phyloP scores from a whole-genome alignment of 2,113 vertebrate species.

The Eidolon helvum region DNA sequence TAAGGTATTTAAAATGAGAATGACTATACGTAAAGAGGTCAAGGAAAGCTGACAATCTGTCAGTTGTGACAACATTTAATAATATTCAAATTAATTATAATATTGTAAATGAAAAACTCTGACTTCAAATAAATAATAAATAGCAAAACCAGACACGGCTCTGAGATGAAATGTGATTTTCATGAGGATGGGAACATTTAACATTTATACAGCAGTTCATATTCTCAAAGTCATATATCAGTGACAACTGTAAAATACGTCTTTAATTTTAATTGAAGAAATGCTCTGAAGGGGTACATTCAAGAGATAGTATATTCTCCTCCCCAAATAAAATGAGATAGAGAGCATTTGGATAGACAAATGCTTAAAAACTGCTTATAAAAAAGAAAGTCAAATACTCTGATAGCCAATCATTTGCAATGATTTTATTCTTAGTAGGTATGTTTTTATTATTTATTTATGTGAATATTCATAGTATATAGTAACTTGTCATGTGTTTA shows the following conservation, averaged over 20 bases:
- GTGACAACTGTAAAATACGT: slow-evolving; percentile 56
- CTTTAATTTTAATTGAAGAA: slow-evolving; percentile 64
- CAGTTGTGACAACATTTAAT: slow-evolving; percentile 52
- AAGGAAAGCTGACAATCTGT: slow-evolving; percentile 36
- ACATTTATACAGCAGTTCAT: slow-evolving; percentile 59
- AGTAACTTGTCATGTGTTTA: not conserved
- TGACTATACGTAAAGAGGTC: not conserved
- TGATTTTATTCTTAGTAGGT: slow-evolving; percentile 33
- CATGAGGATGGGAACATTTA: slow-evolving; percentile 66
- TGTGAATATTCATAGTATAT: slow-evolving; percentile 24
- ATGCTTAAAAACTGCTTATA: not conserved
- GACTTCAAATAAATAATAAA: slow-evolving; percentile 69
- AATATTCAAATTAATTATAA: slow-evolving; percentile 62
- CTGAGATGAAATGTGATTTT: slow-evolving; percentile 69
- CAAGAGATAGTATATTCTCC: not conserved
- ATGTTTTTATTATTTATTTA: slow-evolving; percentile 23
- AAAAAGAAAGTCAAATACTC: slow-evolving; percentile 4
- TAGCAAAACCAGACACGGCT: slow-evolving; percentile 49
- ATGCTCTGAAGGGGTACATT: not conserved
- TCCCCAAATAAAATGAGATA: not conserved
- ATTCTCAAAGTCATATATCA: slow-evolving; percentile 62
- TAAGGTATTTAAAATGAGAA: slow-evolving; percentile 12
- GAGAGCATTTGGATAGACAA: not conserved
- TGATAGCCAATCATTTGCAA: not conserved
- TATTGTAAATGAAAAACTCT: slow-evolving; percentile 57